phyloP scores from a whole-genome alignment of 1,140 invertebrate genomes.

The Drosophila quadrilineata region DNA sequence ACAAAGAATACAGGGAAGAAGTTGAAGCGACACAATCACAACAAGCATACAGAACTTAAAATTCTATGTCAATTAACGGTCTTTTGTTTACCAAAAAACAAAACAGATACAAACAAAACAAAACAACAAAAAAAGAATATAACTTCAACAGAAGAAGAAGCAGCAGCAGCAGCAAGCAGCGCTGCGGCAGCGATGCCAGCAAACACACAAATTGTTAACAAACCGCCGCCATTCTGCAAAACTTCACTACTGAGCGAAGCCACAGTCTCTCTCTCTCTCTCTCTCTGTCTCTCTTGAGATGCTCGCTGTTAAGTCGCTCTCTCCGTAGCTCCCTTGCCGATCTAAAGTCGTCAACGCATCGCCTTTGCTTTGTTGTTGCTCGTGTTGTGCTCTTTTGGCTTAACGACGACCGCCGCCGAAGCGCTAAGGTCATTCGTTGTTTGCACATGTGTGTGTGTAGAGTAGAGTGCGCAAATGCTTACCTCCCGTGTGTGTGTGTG shows the following conservation, averaged over 20 bases:
- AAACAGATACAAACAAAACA: too few relatives aligned
- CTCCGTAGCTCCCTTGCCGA: constrained; percentile 6
- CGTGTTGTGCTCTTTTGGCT: constrained; percentile 13
- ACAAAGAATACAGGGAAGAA: background rate
- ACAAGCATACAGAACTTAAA: constrained; percentile 49
- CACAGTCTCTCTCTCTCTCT: constrained; percentile 17
- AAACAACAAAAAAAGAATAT: constrained; percentile 21
- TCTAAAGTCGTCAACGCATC: too few relatives aligned
- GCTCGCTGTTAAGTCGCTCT: background rate
- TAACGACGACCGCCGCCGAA: constrained; percentile 7
- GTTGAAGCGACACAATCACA: constrained; percentile 13
- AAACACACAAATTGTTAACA: constrained; percentile 27
- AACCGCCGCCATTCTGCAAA: constrained; percentile 38
- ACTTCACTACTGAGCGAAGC: constrained; percentile 29
- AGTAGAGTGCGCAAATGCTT: too few relatives aligned
- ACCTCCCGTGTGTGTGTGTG: background rate
- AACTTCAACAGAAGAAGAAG: background rate
- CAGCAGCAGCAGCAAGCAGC: background rate
- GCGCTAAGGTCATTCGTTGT: constrained; percentile 64
- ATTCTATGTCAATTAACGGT: constrained; percentile 79
- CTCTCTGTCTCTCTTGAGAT: background rate
- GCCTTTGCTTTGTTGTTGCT: constrained; percentile 3
- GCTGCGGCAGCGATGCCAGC: too few relatives aligned
- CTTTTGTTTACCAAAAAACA: constrained; percentile 63
- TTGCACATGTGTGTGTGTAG: constrained; percentile 26